Evolutionary conservation across 2,888 invertebrate species (phyloP), one percentile per base, ranked within the genome.

Genomic region (Heteromurus nitidus): DNA sequence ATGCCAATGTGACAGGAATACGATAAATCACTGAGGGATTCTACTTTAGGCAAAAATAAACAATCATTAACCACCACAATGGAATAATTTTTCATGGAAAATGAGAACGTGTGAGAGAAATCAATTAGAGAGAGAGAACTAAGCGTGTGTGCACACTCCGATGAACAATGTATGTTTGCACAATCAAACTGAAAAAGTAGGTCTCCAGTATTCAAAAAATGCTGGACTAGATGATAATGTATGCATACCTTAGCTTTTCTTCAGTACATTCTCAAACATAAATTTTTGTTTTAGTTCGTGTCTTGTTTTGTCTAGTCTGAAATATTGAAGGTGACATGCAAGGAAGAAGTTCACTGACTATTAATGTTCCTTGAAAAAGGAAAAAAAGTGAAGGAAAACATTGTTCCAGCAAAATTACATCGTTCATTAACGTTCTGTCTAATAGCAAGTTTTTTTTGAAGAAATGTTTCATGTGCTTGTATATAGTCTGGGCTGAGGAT

Each of bases 401-500:
- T 62, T 73, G 73, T 64, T 50, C 64, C 50, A 44, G 16, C 64
- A 30, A 65, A 74, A 74, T 75, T 67, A 75, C 67, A 58, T 58
- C 28, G 16, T 67, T 75, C 75, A 67, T 67, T 67, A 75, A 53
- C 60, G 31, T 22, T 24, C 47, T 70, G 9, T 47, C 58, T 31
- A 62, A 62, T 62, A 62, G 31, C 11, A 62, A 62, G 62, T 11
- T 31, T 62, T 16, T 36, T 31, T 3, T 11, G 20, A 50, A n/a
- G 50, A 50, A 50, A 50, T 20, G 20, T 11, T 55, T 5, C 55
- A 22, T 55, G 47, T n/a, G 1, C 44, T 44, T 44, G 44, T 44
- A 11, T 42, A 55, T 20, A 24, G 3, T 24, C 55, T 22, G 3
- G 9, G 9, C 7, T 13, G 3, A 11, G 3, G 22, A 3, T 55